Base-by-base conservation (phyloP, 2,888 invertebrate species). In the Incurvaria masculella region DNA sequence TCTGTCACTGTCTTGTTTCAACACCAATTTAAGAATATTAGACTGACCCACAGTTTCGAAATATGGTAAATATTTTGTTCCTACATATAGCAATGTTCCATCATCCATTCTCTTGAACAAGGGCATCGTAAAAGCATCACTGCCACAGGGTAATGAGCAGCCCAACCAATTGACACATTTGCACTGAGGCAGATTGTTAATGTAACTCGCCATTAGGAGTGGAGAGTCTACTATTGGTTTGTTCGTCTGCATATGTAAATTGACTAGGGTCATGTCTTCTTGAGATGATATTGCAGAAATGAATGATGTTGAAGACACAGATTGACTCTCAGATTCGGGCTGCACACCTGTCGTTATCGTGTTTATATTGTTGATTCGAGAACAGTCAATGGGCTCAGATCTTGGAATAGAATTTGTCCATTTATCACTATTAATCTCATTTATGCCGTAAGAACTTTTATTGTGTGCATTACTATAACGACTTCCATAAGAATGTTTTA, bases 221-320 rank as follows among this genome's bases (percentile, higher is more conserved):
- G 97, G 95, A 0, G 97, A 97, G 61, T 96, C 94, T 5, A 93
- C 88, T 53, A 97, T 97, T 0, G 96, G 91, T 51, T 86, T 81
- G 65, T 93, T 93, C 21, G 94, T 88, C 75, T 97, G 97, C 85
- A 94, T 92, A 61, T 96, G 95, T 16, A 97, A 80, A 70, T 97
- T 95, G 0, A 97, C 93, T 47, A 94, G 70, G 0, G 93, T 93
- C 69, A 93, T 87, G 63, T 94, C 94, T 70, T 95, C 94, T 66
- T 94, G 94, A 11, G 94, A 95, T 1, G 93, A 95, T 55, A 93
- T 87, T 2, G 94, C 95, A 1, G 94, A 95, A 57, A 89, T 92
- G 58, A 92, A 92, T 1, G 91, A 91, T 2, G 87, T 91, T 21
- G 90, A 91, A 1, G 92, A 92, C 17, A 91, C 82, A 1, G 91